phyloP scores from a whole-genome alignment of 2,797 vertebrate genomes.

The Gila robusta region DNA sequence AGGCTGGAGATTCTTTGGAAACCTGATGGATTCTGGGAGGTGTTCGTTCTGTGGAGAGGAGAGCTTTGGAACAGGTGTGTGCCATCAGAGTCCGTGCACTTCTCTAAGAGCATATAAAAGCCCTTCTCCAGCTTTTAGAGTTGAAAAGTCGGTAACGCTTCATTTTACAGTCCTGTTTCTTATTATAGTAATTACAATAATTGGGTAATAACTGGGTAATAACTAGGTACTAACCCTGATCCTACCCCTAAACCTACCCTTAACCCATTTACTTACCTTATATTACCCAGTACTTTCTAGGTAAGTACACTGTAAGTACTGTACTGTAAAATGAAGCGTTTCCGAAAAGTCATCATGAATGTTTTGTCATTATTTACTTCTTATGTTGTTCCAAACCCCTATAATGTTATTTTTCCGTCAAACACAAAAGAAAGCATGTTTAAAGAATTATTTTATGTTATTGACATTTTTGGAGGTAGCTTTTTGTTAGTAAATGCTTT shows the following conservation, averaged over 20 bases:
- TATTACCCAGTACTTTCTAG: too few relatives aligned
- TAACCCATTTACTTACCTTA: too few relatives aligned
- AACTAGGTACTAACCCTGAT: too few relatives aligned
- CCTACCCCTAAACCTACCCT: too few relatives aligned
- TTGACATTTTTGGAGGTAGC: conserved; percentile 1
- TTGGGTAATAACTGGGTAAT: too few relatives aligned
- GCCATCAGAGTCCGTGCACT: conserved; percentile 12
- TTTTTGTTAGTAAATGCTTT: conserved; percentile 29
- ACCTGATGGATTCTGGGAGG: conserved; percentile 97
- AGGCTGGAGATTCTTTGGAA: conserved; percentile 98
- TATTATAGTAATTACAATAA: too few relatives aligned
- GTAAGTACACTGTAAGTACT: too few relatives aligned
- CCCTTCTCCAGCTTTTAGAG: not conserved
- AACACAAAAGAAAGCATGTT: not conserved
- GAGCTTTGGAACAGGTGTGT: conserved; percentile 96
- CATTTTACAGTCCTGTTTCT: too few relatives aligned
- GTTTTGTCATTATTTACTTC: not conserved
- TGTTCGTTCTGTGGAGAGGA: conserved; percentile 98
- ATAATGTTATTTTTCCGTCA: not conserved
- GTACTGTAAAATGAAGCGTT: too few relatives aligned
- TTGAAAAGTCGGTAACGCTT: not conserved
- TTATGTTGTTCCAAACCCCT: not conserved
- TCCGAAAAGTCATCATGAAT: not conserved
- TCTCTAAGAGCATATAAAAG: not conserved
- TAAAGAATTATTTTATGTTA: not conserved